Conservation (phyloP, 2,797 vertebrate species). For the Pipistrellus pipistrellus region DNA sequence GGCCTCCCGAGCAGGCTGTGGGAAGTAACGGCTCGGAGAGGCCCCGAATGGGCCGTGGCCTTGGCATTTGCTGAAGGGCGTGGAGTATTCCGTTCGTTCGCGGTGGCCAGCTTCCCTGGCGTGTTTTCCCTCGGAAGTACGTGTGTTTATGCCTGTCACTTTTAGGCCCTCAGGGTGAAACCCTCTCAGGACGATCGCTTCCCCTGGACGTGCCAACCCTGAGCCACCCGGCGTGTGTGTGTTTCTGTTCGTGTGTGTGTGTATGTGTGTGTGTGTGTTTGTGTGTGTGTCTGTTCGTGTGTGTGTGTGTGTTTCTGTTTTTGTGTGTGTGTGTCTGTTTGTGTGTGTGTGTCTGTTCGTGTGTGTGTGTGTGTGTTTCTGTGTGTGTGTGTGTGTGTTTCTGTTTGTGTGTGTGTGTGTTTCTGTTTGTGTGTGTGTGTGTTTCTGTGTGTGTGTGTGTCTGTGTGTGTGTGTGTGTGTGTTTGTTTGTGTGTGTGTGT, state of each 20-base stretch:
- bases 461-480: too few species aligned
- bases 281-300: not conserved
- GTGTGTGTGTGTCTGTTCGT: too few species aligned
- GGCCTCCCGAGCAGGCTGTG: not conserved
- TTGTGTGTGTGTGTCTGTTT: too few species aligned
- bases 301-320: too few species aligned
- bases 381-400: too few species aligned
- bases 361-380: not conserved
- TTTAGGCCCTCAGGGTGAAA: not conserved
- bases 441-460: too few species aligned
- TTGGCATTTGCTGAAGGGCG: not conserved
- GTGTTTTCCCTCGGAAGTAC: accelerated
- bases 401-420: not conserved
- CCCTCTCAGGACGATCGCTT: not conserved
- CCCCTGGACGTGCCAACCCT: not conserved
- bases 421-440: too few species aligned
- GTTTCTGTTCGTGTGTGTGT: too few species aligned
- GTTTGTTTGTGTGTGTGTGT: too few species aligned
- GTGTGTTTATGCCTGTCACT: not conserved
- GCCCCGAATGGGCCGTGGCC: accelerated
- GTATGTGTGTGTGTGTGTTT: too few species aligned
- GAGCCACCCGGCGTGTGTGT: not conserved
- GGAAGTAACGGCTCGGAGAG: accelerated
- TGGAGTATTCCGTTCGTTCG: accelerated
- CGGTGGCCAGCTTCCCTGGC: accelerated